Evolutionary conservation across 2,113 vertebrate genomes (phyloP).

Genomic region (Leuciscus idus): DNA sequence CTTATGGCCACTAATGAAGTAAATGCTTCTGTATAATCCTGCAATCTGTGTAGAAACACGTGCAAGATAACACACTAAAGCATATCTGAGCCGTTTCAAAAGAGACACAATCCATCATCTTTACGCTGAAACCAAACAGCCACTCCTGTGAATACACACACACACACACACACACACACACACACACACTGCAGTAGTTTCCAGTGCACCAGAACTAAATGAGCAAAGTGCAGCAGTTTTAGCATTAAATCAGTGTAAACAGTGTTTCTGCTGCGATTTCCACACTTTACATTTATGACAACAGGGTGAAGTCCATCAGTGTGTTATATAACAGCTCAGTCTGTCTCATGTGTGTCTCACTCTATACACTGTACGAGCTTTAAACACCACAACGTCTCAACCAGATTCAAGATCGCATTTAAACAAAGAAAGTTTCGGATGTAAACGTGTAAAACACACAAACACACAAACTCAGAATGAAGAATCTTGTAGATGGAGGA

Average conservation of each 20-base stretch:
- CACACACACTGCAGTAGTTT: not conserved
- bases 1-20: not conserved
- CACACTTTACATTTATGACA: conserved; percentile 86
- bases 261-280: conserved; percentile 71
- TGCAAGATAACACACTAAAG: conserved; percentile 30
- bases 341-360: not conserved
- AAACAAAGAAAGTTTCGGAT: not conserved
- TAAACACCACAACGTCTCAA: not conserved
- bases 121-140: not conserved
- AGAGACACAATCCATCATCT: conserved; percentile 29
- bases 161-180: conserved; percentile 5
- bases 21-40: conserved; percentile 14
- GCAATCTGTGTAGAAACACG: conserved; percentile 10
- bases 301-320: conserved; percentile 74
- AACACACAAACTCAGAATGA: not conserved
- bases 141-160: conserved; percentile 1
- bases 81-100: not conserved
- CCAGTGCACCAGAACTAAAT: not conserved
- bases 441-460: not conserved
- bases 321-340: conserved; percentile 47
- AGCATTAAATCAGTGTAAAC: conserved; percentile 77
- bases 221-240: conserved; percentile 46
- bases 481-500: not conserved
- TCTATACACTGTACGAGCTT: not conserved
- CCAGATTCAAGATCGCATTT: not conserved